phyloP scores from a whole-genome alignment of 2,113 vertebrate species.

The Furnarius figulus region DNA sequence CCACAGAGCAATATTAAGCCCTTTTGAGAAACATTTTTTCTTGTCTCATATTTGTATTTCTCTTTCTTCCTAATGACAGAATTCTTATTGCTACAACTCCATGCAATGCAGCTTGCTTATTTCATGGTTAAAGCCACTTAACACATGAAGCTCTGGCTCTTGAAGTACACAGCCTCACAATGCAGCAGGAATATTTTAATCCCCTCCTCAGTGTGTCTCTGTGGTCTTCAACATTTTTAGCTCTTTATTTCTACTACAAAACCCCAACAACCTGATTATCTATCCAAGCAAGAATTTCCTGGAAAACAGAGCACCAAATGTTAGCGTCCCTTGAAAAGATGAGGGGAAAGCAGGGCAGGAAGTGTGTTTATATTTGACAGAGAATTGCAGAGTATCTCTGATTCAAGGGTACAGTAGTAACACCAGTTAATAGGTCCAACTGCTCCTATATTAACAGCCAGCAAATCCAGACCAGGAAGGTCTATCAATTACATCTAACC shows the following conservation, averaged over 20 bases:
- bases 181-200: constrained; percentile 3
- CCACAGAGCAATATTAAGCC: not conserved
- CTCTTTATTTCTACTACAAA: not conserved
- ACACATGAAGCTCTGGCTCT: constrained; percentile 7
- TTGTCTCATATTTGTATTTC: not conserved
- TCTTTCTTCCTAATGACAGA: not conserved
- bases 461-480: not conserved
- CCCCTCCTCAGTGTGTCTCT: not conserved
- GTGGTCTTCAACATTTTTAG: not conserved
- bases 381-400: not conserved
- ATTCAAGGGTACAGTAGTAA: not conserved
- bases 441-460: not conserved
- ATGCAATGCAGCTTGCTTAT: not conserved
- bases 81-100: not conserved
- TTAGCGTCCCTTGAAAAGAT: not conserved
- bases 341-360: not conserved
- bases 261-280: not conserved
- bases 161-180: not conserved
- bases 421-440: not conserved
- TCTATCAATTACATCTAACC: not conserved
- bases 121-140: constrained; percentile 4
- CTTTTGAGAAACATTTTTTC: not conserved
- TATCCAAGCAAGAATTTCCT: not conserved
- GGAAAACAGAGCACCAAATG: not conserved
- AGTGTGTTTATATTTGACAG: not conserved